Conservation (phyloP, 2,113 vertebrate genomes). For the Glaucomys volans region DNA sequence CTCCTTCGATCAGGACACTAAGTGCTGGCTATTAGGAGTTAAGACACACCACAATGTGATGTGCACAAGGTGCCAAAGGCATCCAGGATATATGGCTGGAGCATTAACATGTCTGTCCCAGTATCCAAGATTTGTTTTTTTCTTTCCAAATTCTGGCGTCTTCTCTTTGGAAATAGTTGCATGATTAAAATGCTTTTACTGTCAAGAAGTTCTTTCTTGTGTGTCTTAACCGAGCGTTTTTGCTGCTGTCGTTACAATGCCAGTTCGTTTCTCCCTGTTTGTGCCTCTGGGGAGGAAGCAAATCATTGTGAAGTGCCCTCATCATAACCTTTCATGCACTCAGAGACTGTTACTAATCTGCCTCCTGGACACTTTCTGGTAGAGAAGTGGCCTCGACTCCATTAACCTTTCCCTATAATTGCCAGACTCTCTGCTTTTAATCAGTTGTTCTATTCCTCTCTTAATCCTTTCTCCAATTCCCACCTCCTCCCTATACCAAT, state of each 20-base stretch:
- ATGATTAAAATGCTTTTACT: constrained; percentile 19
- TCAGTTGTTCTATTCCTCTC: background rate
- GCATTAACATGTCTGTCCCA: background rate
- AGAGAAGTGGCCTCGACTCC: constrained; percentile 15
- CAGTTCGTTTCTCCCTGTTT: background rate
- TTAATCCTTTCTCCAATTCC: background rate
- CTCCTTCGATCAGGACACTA: background rate
- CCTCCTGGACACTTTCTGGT: background rate
- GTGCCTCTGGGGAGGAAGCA: background rate
- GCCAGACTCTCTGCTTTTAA: constrained; percentile 34
- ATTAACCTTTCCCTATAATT: constrained; percentile 65
- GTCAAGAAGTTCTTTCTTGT: background rate
- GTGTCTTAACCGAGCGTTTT: background rate
- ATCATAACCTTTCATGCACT: background rate
- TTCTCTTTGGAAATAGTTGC: background rate
- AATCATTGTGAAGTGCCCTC: background rate
- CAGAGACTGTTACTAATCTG: background rate
- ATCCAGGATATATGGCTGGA: rapidly evolving
- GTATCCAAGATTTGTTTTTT: background rate
- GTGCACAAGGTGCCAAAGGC: background rate
- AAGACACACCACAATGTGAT: rapidly evolving
- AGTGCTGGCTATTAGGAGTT: no score
- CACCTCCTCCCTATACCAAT: background rate
- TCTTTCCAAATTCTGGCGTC: background rate
- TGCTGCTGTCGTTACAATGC: background rate